A percentile compares a stretch with the other conserved stretches of the same genome.
Evolutionary conservation across 2,797 vertebrate genomes (phyloP).

Genomic region (Arnoldichthys spilopterus): DNA sequence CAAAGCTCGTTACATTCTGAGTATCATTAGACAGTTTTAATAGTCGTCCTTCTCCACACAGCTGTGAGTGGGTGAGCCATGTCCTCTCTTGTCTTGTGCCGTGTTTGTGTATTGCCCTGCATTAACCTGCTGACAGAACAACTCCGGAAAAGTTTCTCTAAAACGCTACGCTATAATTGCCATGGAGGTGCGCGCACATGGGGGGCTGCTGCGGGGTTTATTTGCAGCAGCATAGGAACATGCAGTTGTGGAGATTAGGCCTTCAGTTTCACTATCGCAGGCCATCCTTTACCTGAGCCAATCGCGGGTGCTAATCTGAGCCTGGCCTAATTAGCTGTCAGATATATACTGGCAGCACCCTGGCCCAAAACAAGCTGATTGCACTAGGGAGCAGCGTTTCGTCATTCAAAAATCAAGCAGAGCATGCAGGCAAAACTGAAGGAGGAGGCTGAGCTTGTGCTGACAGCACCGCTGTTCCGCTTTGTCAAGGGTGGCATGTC

Average conservation of each 20-base stretch:
- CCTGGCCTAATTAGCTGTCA: slow-evolving; percentile 59
- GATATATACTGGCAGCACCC: slow-evolving; percentile 39
- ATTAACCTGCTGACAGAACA: slow-evolving; percentile 35
- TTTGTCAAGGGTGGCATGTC: background rate
- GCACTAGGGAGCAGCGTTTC: slow-evolving; percentile 22
- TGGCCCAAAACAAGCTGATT: slow-evolving; percentile 28
- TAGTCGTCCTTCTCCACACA: background rate
- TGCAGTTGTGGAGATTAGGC: slow-evolving; percentile 55
- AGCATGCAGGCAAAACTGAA: slow-evolving; percentile 30
- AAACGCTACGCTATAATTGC: slow-evolving; percentile 39
- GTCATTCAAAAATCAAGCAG: slow-evolving; percentile 45
- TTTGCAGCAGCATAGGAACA: slow-evolving; percentile 37
- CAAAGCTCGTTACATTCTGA: background rate
- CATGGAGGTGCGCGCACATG: background rate
- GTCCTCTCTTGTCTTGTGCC: background rate
- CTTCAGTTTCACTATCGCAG: slow-evolving; percentile 57
- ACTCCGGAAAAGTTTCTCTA: slow-evolving; percentile 25
- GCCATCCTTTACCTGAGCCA: slow-evolving; percentile 48
- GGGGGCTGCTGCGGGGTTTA: slow-evolving; percentile 32
- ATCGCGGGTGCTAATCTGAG: slow-evolving; percentile 53
- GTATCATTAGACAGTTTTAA: background rate
- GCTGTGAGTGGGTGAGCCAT: background rate
- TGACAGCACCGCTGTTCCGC: slow-evolving; percentile 16
- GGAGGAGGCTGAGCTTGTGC: slow-evolving; percentile 26
- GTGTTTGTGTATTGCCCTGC: slow-evolving; percentile 7